These are phyloP conservation scores for Distichodus sexfasciatus DNA, from an alignment of 2,797 vertebrate species.

Conservation along the genomic window DNA sequence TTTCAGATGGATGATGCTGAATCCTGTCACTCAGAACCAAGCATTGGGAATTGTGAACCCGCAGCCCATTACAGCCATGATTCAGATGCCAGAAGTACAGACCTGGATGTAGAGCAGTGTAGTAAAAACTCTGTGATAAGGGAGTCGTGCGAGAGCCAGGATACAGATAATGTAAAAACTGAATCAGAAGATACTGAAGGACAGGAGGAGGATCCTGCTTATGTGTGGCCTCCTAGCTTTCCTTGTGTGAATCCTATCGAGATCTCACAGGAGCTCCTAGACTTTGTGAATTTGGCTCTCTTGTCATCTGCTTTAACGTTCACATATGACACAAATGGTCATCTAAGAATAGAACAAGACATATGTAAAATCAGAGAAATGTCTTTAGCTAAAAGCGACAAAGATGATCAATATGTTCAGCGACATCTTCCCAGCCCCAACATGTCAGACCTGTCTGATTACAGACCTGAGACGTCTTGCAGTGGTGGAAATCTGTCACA, in stretches of 20 bases:
- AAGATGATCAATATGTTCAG: constrained; percentile 60
- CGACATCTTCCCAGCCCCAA: constrained; percentile 77
- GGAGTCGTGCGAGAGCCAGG: not conserved
- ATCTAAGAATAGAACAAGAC: constrained; percentile 67
- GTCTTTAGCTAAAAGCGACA: constrained; percentile 59
- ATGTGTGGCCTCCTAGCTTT: too few species aligned
- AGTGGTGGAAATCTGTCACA: constrained; percentile 71
- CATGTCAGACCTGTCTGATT: constrained; percentile 88
- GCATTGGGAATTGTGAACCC: not conserved
- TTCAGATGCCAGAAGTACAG: not conserved
- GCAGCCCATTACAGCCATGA: not conserved
- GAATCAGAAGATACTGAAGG: constrained; percentile 47
- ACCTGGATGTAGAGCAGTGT: not conserved
- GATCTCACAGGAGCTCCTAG: constrained; percentile 73
- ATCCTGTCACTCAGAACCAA: not conserved
- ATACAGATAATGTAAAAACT: not conserved
- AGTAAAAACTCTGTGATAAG: not conserved
- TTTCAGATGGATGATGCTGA: constrained; percentile 2
- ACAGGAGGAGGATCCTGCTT: constrained; percentile 42
- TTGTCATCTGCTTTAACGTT: constrained; percentile 78
- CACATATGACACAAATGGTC: constrained; percentile 77
- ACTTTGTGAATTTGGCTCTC: constrained; percentile 72
- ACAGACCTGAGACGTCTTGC: constrained; percentile 82
- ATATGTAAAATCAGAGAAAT: constrained; percentile 59
- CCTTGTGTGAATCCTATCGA: constrained; percentile 57